These are phyloP conservation scores for Pseudococcus jackbeardsleyi DNA, from an alignment of 2,888 invertebrate genomes.

Conservation along the genomic window DNA sequence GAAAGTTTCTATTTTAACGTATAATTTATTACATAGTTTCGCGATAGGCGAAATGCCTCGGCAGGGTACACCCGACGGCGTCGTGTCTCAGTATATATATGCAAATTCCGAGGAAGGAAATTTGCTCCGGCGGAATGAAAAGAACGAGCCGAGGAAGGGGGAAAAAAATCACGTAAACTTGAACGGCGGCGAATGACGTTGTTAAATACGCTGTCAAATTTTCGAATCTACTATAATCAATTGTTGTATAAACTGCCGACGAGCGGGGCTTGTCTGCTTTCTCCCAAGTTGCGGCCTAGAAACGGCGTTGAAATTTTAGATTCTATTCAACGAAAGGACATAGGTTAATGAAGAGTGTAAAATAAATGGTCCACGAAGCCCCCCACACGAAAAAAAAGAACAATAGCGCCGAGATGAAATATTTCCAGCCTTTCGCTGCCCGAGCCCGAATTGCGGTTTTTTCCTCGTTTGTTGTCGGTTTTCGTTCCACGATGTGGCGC, in stretches of 20 bases:
- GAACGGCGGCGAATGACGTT: constrained; percentile 52
- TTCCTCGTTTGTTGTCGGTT: neutral
- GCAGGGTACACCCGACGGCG: neutral
- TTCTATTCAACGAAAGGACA: constrained; percentile 54
- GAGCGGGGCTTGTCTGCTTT: neutral
- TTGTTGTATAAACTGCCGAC: neutral
- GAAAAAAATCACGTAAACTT: constrained; percentile 30
- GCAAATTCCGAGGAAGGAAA: constrained; percentile 3
- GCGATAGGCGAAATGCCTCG: neutral
- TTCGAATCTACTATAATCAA: constrained; percentile 53
- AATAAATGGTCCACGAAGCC: constrained; percentile 57
- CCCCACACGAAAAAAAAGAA: constrained; percentile 14
- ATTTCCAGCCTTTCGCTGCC: neutral
- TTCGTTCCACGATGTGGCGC: neutral
- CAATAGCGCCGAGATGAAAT: constrained; percentile 28
- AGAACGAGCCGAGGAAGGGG: neutral
- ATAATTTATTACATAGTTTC: constrained; percentile 19
- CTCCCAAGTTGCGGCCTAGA: neutral
- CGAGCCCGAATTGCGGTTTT: neutral
- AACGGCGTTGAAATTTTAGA: constrained; percentile 48
- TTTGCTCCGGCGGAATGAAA: neutral
- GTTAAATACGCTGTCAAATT: constrained; percentile 49
- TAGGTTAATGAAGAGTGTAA: constrained; percentile 63
- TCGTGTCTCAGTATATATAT: constrained; percentile 11
- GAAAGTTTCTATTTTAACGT: constrained; percentile 47